Base-by-base conservation (phyloP, 2,113 vertebrate genomes). In the Pterocles orientalis region DNA sequence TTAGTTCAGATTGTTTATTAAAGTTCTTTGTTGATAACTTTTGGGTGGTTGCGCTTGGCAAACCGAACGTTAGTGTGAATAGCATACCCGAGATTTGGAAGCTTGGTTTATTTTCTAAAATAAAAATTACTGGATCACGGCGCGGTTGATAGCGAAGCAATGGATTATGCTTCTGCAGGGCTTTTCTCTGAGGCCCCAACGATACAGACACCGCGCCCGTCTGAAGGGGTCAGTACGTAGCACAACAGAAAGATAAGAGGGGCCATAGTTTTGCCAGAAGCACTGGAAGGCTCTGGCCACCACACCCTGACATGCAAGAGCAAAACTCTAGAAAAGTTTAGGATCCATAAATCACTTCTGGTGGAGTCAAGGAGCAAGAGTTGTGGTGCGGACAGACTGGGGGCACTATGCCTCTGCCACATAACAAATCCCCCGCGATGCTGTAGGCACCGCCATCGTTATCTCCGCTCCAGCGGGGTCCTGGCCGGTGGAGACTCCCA, bases 371-470 rank as follows among this genome's bases (percentile, higher is more conserved):
- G 24, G 39, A 65, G 34, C 6, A 36, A 65, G 24, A 88, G 26
- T 62, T 0, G 0, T 57, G 53, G 8, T n/a, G 18, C 34, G 39
- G 80, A 56, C 66, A 83, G 81, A 41, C 14, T 12, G 1, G 0
- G 39, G 53, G 39, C 4, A 3, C 11, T 81, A 54, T 1, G 0
- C 16, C 80, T 86, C 45, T 1, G 0, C 51, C 25, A 6, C 2
- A 0, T 28, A 24, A 47, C 2, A 12, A 66, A 58, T 62, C 56
- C 33, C 58, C 25, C 68, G 51, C 65, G 50, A 3, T 19, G 13
- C 45, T 54, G 21, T 29, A 33, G 48, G 47, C 85, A 91, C 26
- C 47, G 45, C 54, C 50, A 43, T 45, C 0, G 0, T 68, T 84
- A 76, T 79, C 86, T 84, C 26, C 1, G 0, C 28, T 72, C 31